phyloP scores from a whole-genome alignment of 2,113 vertebrate species.

The Plecotus auritus region DNA sequence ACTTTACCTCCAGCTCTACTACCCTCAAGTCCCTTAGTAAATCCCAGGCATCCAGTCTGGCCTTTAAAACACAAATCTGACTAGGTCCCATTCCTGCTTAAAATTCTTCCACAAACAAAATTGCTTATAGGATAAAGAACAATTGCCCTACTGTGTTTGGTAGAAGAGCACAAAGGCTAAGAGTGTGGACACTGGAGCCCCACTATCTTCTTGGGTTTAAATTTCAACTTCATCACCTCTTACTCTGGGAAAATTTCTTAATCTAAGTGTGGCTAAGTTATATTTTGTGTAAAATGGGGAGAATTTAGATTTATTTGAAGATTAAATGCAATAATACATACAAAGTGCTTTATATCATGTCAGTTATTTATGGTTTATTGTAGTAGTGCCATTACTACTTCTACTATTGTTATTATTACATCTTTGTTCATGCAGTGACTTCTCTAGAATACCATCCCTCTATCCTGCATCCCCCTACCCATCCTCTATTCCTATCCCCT shows the following conservation, averaged over 20 bases:
- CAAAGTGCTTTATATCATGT: background rate
- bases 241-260: background rate
- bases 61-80: background rate
- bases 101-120: background rate
- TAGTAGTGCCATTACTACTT: background rate
- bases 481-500: background rate
- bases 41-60: background rate
- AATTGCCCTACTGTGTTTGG: background rate
- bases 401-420: fast-evolving
- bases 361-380: background rate
- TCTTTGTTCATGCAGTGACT: background rate
- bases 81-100: background rate
- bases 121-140: background rate
- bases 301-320: background rate
- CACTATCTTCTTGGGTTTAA: background rate
- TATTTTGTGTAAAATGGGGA: background rate
- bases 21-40: background rate
- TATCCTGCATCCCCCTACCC: no score
- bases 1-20: background rate
- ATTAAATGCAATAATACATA: background rate
- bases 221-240: background rate
- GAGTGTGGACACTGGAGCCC: background rate
- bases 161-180: background rate
- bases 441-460: background rate
- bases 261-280: background rate